Evolutionary conservation across 2,888 invertebrate species (phyloP).

Genomic region (Abrostola tripartita): DNA sequence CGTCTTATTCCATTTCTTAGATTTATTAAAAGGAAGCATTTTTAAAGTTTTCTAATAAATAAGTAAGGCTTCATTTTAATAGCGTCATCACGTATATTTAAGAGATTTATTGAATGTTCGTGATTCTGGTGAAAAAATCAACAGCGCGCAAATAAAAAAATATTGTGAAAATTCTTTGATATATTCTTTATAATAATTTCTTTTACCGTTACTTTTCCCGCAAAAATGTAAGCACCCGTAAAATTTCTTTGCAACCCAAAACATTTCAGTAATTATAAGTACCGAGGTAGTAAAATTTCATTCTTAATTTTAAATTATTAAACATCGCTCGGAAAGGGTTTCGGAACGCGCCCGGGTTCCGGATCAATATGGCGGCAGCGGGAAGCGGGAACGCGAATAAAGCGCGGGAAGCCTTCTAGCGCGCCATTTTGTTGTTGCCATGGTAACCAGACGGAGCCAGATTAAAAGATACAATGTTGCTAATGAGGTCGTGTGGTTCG

Average conservation of each 20-base stretch:
- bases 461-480: slow-evolving; percentile 15
- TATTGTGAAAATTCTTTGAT: background rate
- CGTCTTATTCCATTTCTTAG: slow-evolving; percentile 18
- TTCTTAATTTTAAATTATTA: slow-evolving; percentile 25
- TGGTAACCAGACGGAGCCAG: slow-evolving; percentile 58
- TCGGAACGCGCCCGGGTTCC: slow-evolving; percentile 57
- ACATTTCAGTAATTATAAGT: slow-evolving; percentile 26
- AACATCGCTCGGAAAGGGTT: slow-evolving; percentile 45
- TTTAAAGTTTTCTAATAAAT: background rate
- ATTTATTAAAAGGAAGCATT: background rate
- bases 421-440: slow-evolving; percentile 72
- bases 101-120: too few species aligned
- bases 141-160: too few species aligned
- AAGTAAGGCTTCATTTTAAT: background rate
- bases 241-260: slow-evolving; percentile 15
- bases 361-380: slow-evolving; percentile 73
- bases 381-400: slow-evolving; percentile 63
- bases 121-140: too few species aligned
- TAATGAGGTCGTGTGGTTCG: slow-evolving; percentile 31
- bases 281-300: background rate
- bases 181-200: background rate
- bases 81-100: too few species aligned
- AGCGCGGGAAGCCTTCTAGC: slow-evolving; percentile 71
- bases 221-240: slow-evolving; percentile 2
- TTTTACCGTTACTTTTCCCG: background rate